Base-by-base conservation (phyloP, 2,888 invertebrate species). In the Lasioglossum morio region DNA sequence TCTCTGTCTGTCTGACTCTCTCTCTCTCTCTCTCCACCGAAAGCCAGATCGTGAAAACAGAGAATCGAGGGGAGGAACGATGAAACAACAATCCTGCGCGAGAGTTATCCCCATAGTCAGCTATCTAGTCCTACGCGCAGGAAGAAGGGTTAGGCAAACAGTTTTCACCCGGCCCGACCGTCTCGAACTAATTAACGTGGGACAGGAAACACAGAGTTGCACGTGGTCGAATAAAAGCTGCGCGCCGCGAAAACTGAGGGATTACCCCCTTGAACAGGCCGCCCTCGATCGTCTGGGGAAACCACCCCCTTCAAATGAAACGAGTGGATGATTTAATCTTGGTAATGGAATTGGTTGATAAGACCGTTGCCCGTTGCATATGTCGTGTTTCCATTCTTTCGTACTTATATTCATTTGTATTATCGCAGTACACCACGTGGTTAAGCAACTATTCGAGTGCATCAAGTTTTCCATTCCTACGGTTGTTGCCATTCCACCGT, bases 111-210 rank as follows among this genome's bases (percentile, higher is more conserved):
- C 86, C 87, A 23, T 48, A 48, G 83, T 27, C 83, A 85, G 88
- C 87, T 89, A 82, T 84, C 88, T 86, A 84, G 86, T 88, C 83
- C 80, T 73, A 73, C 81, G 80, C 82, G 81, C 77, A 73, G 79
- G 90, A 90, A 90, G 86, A 91, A 90, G 92, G 89, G 91, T 79
- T 93, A 94, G 90, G 91, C 92, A 94, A 94, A 94, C 93, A 94
- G 90, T 93, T 93, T 93, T 92, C 90, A 91, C 80, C 88, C 89
- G 85, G 85, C 87, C 90, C 91, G 89, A 86, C 92, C 92, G 89
- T 90, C 92, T 93, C 92, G 92, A 93, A 93, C 94, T 94, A 94
- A 94, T 94, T 94, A 94, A 94, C 92, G 94, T 92, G 92, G 87
- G 90, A 92, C 88, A 86, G 73, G 23, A 40, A 69, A 63, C 89